Evolutionary conservation across 2,888 invertebrate species (phyloP).

Genomic region (Sycophila texana): DNA sequence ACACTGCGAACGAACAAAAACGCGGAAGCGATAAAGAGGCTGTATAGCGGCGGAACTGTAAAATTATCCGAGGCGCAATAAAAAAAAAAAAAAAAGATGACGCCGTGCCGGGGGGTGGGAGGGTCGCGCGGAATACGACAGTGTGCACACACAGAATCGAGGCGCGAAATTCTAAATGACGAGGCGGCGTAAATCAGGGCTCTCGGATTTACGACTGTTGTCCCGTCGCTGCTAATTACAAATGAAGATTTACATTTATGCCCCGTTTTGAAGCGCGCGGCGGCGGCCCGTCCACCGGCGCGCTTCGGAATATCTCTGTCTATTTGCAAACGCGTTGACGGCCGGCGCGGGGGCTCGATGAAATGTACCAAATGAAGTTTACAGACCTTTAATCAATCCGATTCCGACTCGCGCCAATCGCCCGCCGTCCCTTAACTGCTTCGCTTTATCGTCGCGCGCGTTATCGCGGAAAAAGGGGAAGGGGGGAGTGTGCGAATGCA

Average conservation of each 20-base stretch:
- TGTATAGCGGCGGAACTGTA: too few relatives aligned
- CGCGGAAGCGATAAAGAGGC: too few relatives aligned
- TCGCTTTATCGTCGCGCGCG: neutral
- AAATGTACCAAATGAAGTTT: slow-evolving; percentile 52
- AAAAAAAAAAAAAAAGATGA: neutral
- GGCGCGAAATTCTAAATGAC: neutral
- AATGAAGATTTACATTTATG: slow-evolving; percentile 62
- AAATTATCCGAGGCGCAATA: too few relatives aligned
- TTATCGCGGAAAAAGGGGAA: neutral
- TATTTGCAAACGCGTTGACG: slow-evolving; percentile 47
- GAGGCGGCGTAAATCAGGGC: slow-evolving; percentile 61
- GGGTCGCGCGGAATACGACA: neutral
- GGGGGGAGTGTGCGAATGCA: too few relatives aligned
- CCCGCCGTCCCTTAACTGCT: neutral
- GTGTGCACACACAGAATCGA: neutral
- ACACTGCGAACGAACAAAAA: too few relatives aligned
- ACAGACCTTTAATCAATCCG: slow-evolving; percentile 55
- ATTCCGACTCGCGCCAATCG: slow-evolving; percentile 36
- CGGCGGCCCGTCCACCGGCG: slow-evolving; percentile 6
- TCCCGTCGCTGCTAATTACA: slow-evolving; percentile 63
- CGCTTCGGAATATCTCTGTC: slow-evolving; percentile 43
- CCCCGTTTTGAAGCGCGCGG: slow-evolving; percentile 24
- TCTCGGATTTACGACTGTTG: slow-evolving; percentile 62
- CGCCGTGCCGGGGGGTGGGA: neutral
- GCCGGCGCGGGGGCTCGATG: slow-evolving; percentile 9